Evolutionary conservation across 2,113 vertebrate genomes (phyloP).

Genomic region (Lasiurus cinereus): DNA sequence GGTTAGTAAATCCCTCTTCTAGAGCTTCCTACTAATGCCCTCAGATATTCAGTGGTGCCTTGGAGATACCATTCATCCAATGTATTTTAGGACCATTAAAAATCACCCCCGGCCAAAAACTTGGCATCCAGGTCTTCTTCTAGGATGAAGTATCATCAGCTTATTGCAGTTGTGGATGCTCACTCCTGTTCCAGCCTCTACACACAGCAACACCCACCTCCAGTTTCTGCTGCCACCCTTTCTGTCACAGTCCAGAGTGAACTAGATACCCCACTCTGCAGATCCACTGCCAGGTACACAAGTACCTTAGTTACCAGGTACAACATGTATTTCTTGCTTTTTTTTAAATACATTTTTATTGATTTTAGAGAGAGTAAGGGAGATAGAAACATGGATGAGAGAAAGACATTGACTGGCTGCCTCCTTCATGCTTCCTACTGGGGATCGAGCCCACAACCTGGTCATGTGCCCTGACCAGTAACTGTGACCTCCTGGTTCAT

Average conservation of each 20-base stretch:
- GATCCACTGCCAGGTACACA: not conserved
- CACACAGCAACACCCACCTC: not conserved
- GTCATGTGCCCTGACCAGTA: no score
- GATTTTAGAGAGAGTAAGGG: no score
- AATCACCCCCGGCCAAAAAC: not conserved
- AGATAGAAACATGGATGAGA: no score
- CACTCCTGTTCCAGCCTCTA: not conserved
- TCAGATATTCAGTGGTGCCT: not conserved
- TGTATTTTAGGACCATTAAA: not conserved
- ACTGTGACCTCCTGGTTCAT: no score
- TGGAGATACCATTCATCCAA: not conserved
- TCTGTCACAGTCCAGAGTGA: not conserved
- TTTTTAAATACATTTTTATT: no score
- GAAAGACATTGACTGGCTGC: no score
- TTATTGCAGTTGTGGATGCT: not conserved
- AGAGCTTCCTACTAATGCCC: not conserved
- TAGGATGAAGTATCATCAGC: not conserved
- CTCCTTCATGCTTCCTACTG: no score
- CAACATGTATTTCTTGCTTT: not conserved
- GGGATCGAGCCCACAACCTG: no score
- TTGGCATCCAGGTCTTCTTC: not conserved
- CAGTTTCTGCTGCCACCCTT: not conserved
- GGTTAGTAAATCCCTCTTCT: not conserved
- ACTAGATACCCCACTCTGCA: not conserved
- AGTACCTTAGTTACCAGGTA: not conserved